phyloP scores from a whole-genome alignment of 2,888 invertebrate species.

The Lasioglossum pauxillum region DNA sequence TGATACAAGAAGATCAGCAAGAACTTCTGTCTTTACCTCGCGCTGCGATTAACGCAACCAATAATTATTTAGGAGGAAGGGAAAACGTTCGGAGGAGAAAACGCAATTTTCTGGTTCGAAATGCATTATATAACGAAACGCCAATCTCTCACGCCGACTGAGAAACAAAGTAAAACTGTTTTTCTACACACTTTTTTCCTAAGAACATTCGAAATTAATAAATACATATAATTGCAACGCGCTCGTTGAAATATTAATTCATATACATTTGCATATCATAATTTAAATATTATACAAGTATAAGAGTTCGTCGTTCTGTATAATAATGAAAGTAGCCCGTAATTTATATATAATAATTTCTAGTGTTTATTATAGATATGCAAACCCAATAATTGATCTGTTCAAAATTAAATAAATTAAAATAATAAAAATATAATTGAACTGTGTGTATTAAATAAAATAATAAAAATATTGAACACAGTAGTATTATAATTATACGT shows the following conservation, averaged over 20 bases:
- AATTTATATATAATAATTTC: too few relatives aligned
- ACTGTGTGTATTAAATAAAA: too few relatives aligned
- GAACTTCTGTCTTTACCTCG: not conserved
- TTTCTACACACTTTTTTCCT: not conserved
- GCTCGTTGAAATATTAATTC: slow-evolving; percentile 5
- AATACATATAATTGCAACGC: slow-evolving; percentile 18
- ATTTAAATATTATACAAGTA: slow-evolving; percentile 33
- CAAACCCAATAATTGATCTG: too few relatives aligned
- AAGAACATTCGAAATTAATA: not conserved
- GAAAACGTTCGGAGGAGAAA: not conserved
- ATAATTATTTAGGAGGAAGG: not conserved
- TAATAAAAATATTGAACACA: too few relatives aligned
- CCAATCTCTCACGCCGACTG: not conserved
- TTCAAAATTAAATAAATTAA: too few relatives aligned
- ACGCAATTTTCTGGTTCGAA: not conserved
- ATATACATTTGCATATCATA: not conserved
- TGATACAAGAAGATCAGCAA: not conserved
- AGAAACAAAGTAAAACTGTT: not conserved
- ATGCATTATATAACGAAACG: not conserved
- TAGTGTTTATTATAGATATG: too few relatives aligned
- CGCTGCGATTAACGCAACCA: not conserved
- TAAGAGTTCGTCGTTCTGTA: not conserved
- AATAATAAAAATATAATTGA: too few relatives aligned
- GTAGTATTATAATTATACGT: not conserved
- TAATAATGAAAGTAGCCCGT: not conserved